Evolutionary conservation across 2,888 invertebrate genomes (phyloP).

Genomic region (Monoplex corrugatus): DNA sequence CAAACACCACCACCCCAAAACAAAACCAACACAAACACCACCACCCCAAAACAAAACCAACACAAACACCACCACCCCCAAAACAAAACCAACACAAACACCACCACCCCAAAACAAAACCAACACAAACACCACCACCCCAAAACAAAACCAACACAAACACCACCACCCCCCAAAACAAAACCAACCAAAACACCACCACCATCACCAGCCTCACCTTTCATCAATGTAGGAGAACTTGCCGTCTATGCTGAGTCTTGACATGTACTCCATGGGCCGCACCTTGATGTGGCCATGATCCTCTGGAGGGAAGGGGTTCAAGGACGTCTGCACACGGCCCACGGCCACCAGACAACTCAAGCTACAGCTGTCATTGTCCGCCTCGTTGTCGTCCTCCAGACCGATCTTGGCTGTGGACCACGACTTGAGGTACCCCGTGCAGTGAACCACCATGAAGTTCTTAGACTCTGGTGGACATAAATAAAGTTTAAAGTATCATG

Average conservation of each 20-base stretch:
- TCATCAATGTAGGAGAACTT: constrained; percentile 96
- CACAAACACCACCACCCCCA: neutral
- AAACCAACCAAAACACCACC: neutral
- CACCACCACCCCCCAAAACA: neutral
- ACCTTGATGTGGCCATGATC: constrained; percentile 63
- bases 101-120: neutral
- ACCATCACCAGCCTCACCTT: constrained; percentile 84
- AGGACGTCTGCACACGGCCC: constrained; percentile 88
- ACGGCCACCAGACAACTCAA: constrained; percentile 94
- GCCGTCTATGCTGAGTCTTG: constrained; percentile 93
- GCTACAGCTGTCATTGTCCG: constrained; percentile 86
- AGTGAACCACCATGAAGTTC: constrained; percentile 92
- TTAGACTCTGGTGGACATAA: constrained; percentile 89
- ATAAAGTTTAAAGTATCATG: too few species aligned
- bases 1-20: too few species aligned
- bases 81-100: neutral
- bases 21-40: too few species aligned
- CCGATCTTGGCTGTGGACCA: constrained; percentile 92
- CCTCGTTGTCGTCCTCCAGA: constrained; percentile 87
- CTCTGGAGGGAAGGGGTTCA: constrained; percentile 82
- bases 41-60: too few species aligned
- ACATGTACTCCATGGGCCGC: constrained; percentile 85
- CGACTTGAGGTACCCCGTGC: constrained; percentile 95
- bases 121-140: neutral
- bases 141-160: neutral